Conservation (phyloP, 1,140 invertebrate species). For the Lepidostoma basale region DNA sequence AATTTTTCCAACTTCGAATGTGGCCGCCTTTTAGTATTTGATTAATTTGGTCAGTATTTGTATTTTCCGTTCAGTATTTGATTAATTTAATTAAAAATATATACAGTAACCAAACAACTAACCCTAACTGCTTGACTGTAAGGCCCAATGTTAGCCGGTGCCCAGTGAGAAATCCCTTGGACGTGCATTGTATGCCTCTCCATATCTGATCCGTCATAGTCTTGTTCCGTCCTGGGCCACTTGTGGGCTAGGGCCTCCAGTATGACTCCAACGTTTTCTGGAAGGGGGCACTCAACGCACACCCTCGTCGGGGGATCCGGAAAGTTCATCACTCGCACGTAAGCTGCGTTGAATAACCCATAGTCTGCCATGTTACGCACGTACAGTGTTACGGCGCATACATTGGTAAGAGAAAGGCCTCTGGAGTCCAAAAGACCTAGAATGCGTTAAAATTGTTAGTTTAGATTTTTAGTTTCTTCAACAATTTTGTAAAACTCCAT, state of each 20-base stretch:
- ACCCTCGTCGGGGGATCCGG: conserved; percentile 87
- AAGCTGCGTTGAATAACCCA: conserved; percentile 76
- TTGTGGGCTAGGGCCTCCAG: conserved; percentile 71
- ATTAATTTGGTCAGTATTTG: too few species aligned
- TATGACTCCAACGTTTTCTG: conserved; percentile 72
- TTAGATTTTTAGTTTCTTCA: not conserved
- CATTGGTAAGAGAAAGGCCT: conserved; percentile 67
- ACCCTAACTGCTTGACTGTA: conserved; percentile 91
- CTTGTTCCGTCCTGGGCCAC: conserved; percentile 33
- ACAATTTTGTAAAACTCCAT: too few species aligned
- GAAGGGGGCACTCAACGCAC: conserved; percentile 82
- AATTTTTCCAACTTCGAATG: too few species aligned
- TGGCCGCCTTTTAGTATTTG: too few species aligned
- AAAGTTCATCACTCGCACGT: conserved; percentile 75
- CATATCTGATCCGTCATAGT: conserved; percentile 47
- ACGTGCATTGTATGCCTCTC: conserved; percentile 85
- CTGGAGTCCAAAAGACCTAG: conserved; percentile 64
- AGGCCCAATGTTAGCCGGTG: conserved; percentile 93
- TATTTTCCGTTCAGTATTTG: too few species aligned
- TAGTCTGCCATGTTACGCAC: conserved; percentile 83
- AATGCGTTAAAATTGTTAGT: conserved; percentile 37
- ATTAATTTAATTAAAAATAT: too few species aligned
- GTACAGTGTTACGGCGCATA: conserved; percentile 82
- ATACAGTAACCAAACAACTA: conserved; percentile 1
- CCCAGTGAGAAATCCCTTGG: conserved; percentile 94